Base-by-base conservation (phyloP, 2,113 vertebrate species). In the Plecotus auritus region DNA sequence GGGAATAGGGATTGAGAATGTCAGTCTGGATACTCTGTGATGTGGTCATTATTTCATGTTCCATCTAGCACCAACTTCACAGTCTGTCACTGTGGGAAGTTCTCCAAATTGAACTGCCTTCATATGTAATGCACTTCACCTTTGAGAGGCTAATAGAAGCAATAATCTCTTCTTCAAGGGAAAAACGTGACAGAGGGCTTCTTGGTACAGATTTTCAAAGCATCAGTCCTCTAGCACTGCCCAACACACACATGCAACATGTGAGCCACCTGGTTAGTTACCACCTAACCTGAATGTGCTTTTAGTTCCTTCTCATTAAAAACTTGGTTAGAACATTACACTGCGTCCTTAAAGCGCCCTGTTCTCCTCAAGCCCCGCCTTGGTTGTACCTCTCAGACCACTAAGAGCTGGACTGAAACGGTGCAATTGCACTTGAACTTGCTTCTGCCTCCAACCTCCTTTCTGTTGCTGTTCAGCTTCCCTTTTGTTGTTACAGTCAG, bases 41-140 rank as follows among this genome's bases (percentile, higher is more conserved):
- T 37, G 37, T 78, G 85, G 85, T 93, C 23, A 87, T 96, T 90
- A 89, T 73, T 74, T 91, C 85, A 66, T 70, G 30, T 90, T 91
- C 77, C 37, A 17, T 74, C 45, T 28, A n/a, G 66, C 42, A 10
- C 4, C 11, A 42, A 66, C n/a, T 45, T 95, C 56, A 73, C 12
- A 72, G 12, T 61, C 73, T 78, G 20, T 59, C 9, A 0, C 86
- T 56, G 23, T 76, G 85, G 45, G 85, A 78, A 23, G 47, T 82
- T 94, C 88, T 93, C 42, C 72, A 85, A 26, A 77, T 47, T 59
- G 87, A 94, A 51, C 54, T 45, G 54, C 40, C 51, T 96, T 94
- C 47, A 22, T 83, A n/a, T 73, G 37, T 85, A 86, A 70, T 93
- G 69, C 47, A 2, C 69, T 94, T 96, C 47, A 74, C 73, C 61